These are phyloP conservation scores for Pheucticus melanocephalus DNA, from an alignment of 2,113 vertebrate genomes.

Conservation along the genomic window DNA sequence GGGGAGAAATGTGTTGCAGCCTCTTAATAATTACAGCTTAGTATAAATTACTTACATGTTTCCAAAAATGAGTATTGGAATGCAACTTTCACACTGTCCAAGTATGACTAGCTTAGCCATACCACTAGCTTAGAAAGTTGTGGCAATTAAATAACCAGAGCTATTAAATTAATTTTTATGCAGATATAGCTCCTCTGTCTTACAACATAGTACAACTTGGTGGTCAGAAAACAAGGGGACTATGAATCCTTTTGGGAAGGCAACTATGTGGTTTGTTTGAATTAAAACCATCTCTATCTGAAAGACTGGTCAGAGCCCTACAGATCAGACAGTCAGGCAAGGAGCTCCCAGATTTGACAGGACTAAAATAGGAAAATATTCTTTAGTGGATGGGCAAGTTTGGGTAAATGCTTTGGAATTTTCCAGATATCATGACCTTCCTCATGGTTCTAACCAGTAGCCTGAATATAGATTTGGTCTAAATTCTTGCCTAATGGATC, in stretches of 20 bases:
- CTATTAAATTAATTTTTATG: background rate
- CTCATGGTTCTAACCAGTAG: background rate
- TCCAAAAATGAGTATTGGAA: background rate
- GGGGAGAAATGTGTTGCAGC: background rate
- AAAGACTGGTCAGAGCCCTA: background rate
- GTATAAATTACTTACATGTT: background rate
- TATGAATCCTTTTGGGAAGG: background rate
- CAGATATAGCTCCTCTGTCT: background rate
- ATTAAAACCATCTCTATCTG: background rate
- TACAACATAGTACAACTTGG: background rate
- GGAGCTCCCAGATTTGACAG: background rate
- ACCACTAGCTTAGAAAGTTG: background rate
- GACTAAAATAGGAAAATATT: background rate
- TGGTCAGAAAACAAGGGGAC: background rate
- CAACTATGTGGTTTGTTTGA: background rate
- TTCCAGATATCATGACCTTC: background rate
- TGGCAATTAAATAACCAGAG: background rate
- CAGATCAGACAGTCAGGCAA: background rate
- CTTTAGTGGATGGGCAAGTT: fast-evolving
- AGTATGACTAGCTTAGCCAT: background rate
- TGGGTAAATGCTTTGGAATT: background rate
- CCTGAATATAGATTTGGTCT: background rate
- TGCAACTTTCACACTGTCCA: background rate
- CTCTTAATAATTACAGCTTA: background rate
- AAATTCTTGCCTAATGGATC: background rate